Percentiles rank a stretch among this genome's conserved stretches.
Conservation (phyloP, 2,888 invertebrate genomes). For the Ganaspis brasiliensis region DNA sequence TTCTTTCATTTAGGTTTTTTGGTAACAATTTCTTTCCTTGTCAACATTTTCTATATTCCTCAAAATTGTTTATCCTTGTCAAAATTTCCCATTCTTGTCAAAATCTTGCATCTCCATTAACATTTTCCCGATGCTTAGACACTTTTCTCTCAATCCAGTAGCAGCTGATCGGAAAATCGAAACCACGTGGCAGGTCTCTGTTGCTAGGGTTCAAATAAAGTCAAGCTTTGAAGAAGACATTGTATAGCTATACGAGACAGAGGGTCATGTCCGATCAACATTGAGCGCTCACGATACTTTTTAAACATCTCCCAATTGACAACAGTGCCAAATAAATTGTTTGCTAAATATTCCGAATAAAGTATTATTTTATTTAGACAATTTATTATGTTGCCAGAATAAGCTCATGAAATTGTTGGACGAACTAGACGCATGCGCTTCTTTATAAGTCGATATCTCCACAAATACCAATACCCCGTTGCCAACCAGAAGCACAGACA, state of each 20-base stretch:
- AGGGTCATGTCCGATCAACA: neutral
- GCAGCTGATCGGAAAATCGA: slow-evolving; percentile 38
- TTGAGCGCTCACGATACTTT: neutral
- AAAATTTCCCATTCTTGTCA: too few relatives aligned
- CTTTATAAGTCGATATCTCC: slow-evolving; percentile 54
- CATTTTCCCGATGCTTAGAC: neutral
- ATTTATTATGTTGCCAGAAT: slow-evolving; percentile 54
- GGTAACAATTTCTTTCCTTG: too few relatives aligned
- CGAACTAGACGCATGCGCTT: slow-evolving; percentile 55
- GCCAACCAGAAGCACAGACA: slow-evolving; percentile 55
- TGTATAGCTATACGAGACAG: neutral
- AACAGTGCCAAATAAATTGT: neutral
- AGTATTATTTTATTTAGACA: slow-evolving; percentile 57
- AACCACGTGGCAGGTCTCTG: slow-evolving; percentile 32
- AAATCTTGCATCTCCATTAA: neutral
- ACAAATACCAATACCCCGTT: slow-evolving; percentile 56
- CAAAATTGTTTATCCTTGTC: too few relatives aligned
- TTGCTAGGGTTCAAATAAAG: slow-evolving; percentile 19
- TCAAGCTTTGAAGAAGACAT: neutral
- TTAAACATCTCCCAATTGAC: neutral
- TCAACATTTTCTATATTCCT: too few relatives aligned
- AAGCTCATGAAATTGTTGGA: slow-evolving; percentile 52
- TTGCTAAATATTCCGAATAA: slow-evolving; percentile 44
- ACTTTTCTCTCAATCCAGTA: neutral
- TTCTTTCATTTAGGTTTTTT: too few relatives aligned